A percentile compares a stretch with the other conserved stretches of the same genome.
phyloP scores from a whole-genome alignment of 2,797 vertebrate species.

The Petrocephalus schoutedeni region DNA sequence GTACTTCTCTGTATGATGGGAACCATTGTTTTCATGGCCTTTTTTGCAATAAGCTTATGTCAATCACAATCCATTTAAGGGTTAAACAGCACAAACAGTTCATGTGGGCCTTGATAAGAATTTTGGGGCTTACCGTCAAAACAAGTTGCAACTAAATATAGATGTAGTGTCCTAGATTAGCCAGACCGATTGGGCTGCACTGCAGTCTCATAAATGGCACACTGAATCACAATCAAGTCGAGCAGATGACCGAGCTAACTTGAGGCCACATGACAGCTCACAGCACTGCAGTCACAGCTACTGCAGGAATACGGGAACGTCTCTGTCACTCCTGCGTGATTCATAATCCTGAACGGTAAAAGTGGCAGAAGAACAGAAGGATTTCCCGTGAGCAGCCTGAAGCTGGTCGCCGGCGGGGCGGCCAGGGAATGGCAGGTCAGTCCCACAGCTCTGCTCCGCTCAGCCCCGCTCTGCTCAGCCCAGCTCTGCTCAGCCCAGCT shows the following conservation, averaged over 20 bases:
- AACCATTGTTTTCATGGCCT: neutral
- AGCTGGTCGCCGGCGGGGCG: neutral
- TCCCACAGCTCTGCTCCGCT: neutral
- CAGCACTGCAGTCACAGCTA: neutral
- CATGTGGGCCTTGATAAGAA: neutral
- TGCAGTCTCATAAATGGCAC: neutral
- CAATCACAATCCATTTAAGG: neutral
- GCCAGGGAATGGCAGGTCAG: neutral
- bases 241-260: neutral
- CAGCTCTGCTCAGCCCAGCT: neutral
- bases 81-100: neutral
- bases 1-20: neutral
- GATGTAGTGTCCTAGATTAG: neutral
- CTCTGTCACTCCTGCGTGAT: neutral
- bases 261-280: neutral
- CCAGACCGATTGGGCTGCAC: neutral
- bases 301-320: neutral
- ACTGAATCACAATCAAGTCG: neutral
- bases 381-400: neutral
- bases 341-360: neutral
- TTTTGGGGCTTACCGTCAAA: neutral
- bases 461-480: neutral
- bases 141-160: neutral
- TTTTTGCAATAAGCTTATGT: neutral
- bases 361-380: neutral